Evolutionary conservation across 2,113 vertebrate species (phyloP), one percentile per base, ranked within the genome.

Genomic region (Lagopus leucura): DNA sequence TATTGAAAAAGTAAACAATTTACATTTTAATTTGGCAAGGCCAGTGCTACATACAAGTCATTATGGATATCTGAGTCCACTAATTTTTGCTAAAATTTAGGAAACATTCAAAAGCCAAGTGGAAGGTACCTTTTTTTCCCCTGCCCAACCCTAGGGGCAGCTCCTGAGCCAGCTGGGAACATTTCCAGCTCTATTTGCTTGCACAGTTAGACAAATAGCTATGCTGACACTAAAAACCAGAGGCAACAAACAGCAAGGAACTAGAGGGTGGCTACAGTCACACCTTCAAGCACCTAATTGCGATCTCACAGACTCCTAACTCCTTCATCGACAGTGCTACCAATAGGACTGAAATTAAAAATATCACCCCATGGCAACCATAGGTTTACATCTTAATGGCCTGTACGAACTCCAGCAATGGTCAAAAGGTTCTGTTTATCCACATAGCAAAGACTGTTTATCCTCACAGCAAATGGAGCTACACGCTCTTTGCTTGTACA

Each of bases 361-460:
- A 48, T 8, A 27, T 20, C 45, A 5, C 28, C 18, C 34, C 11
- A 20, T 6, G 47, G 30, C 36, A 77, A 6, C 20, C 63, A n/a
- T 1, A 19, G 54, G 6, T 28, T 69, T 36, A 6, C 52, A 2
- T 7, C 42, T 17, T 19, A 38, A 24, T 2, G 58, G 52, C 0
- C 34, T 60, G 87, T 13, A 40, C 48, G 70, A 57, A 79, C 60
- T 22, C 61, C 93, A 86, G 80, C 0, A 8, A 20, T 16, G 91
- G 74, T 57, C 82, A 92, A 69, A 79, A 85, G n/a, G 87, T 85
- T 74, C 63, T 84, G 77, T 65, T 95, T 79, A 75, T 75, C 88
- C 86, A 94, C n/a, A 13, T 6, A 93, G 83, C 63, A 42, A 86
- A 66, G 73, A 43, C 7, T 90, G 69, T 74, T 88, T 69, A 90